Evolutionary conservation across 2,888 invertebrate genomes (phyloP), one percentile per base, ranked within the genome.

Genomic region (Panopea generosa): DNA sequence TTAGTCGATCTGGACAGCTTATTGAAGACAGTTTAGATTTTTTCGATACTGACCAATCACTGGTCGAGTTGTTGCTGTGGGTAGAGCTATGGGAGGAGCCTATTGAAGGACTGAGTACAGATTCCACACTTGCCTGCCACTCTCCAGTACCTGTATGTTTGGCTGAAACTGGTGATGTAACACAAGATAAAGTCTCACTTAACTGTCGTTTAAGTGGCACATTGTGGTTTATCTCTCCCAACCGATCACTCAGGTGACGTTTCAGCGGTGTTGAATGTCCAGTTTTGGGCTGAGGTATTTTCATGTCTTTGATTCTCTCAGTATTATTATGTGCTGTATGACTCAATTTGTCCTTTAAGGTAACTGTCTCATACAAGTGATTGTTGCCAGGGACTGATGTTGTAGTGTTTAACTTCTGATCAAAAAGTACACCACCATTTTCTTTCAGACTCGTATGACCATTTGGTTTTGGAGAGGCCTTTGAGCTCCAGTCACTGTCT

Each of bases 11-110:
- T 11, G 76, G 67, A 20, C 49, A 67, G 11, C 20, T 45, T 6
- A 16, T 45, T n/a, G 57, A 38, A 11, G 52, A 27, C 24, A 22
- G 4, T 52, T 52, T 53, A 1, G 20, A 14, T 1, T 18, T 55
- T 16, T 86, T 86, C 20, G 78, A 82, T 6, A 92, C 89, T 33
- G 87, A 86, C 92, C 93, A 93, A 24, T 89, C 92, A 55, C 90
- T 88, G 1, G 92, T 92, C 9, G 92, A 92, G 73, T 91, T 91
- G 7, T 90, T 86, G 82, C 90, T 91, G 38, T 87, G 88, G 60
- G 77, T 86, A 11, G 72, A 72, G 33, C 75, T 59, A 40, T 62
- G 62, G 60, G 83, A 87, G 6, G 91, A 91, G 9, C 88, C 90
- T 18, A 90, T 61, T 3, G 90, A 90, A 7, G 92, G 91, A 47